Base-by-base conservation (phyloP, 2,797 vertebrate genomes). In the Moxostoma hubbsi region DNA sequence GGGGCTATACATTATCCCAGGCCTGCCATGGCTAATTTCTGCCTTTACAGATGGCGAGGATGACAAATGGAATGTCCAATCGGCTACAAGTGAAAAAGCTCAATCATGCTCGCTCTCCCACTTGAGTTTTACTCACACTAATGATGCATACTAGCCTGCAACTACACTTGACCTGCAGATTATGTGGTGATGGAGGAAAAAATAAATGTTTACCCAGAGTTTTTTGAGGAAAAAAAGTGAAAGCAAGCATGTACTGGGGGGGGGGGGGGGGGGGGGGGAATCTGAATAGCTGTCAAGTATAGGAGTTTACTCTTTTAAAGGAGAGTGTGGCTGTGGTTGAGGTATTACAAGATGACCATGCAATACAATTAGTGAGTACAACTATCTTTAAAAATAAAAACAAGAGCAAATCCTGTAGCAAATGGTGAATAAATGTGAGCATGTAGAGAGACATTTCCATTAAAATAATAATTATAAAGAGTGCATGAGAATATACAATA, bases 141-240 rank as follows among this genome's bases (percentile, higher is more conserved):
- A 97, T 97, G 96, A 97, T 94, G 94, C 94, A 94, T 95, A 96
- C 97, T 95, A 95, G 96, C 96, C 96, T 92, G 94, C 93, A 95
- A 97, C 96, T 95, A 96, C 93, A 96, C 94, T 97, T 96, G 96
- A 96, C 95, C 96, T 95, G 95, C 89, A 92, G 92, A 92, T 94
- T 95, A 94, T 90, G 90, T 85, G 89, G 92, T 89, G 90, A 85
- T 80, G 57, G 79, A 68, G 62, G 68, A 45, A 79, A 81, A 85
- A 89, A 88, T 88, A 90, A 90, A 91, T 92, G 90, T 90, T 94
- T 93, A 93, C 91, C 84, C 82, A 81, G 73, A 87, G 85, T 69
- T 91, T 84, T 89, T 91, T 90, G 90, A 90, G 24, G 89, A 89
- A 93, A 92, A 92, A 82, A 69, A 65, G 55, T n/a, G 47, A 76